Percentiles rank a stretch among this genome's conserved stretches.
Conservation (phyloP, 2,888 invertebrate genomes). For the Selenia dentaria region DNA sequence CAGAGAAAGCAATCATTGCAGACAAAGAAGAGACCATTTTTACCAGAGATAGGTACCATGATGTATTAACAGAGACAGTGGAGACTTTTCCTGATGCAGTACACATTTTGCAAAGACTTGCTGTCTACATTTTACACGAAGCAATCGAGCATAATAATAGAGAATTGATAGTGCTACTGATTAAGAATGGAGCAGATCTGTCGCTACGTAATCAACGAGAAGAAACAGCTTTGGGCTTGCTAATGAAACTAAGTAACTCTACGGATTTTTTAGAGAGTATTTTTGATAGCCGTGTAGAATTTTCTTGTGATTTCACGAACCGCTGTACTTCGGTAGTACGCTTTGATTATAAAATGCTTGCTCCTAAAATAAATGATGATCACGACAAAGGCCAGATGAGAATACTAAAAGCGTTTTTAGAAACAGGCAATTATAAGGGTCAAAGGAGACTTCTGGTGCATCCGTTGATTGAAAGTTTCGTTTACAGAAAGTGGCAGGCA, state of each 20-base stretch:
- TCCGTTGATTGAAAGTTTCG: constrained; percentile 78
- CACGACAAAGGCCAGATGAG: neutral
- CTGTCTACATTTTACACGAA: constrained; percentile 3
- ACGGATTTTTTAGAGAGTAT: constrained; percentile 68
- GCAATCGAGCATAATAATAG: constrained; percentile 1
- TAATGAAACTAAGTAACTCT: constrained; percentile 29
- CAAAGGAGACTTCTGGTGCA: constrained; percentile 72
- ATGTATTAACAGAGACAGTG: neutral
- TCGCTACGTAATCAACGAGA: neutral
- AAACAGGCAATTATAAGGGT: constrained; percentile 34
- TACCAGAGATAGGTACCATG: constrained; percentile 2
- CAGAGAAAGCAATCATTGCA: neutral
- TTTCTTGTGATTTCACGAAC: constrained; percentile 36
- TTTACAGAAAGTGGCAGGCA: constrained; percentile 78
- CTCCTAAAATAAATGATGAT: neutral
- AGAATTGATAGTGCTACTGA: constrained; percentile 1
- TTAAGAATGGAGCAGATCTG: constrained; percentile 8
- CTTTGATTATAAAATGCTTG: constrained; percentile 5
- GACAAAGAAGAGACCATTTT: neutral
- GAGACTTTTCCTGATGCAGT: constrained; percentile 4
- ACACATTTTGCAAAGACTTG: neutral
- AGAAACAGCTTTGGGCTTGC: constrained; percentile 5
- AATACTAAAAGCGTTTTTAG: constrained; percentile 3
- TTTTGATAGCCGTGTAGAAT: constrained; percentile 58
- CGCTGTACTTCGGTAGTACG: neutral